phyloP scores from a whole-genome alignment of 2,888 invertebrate species.

The Eledona agricola region DNA sequence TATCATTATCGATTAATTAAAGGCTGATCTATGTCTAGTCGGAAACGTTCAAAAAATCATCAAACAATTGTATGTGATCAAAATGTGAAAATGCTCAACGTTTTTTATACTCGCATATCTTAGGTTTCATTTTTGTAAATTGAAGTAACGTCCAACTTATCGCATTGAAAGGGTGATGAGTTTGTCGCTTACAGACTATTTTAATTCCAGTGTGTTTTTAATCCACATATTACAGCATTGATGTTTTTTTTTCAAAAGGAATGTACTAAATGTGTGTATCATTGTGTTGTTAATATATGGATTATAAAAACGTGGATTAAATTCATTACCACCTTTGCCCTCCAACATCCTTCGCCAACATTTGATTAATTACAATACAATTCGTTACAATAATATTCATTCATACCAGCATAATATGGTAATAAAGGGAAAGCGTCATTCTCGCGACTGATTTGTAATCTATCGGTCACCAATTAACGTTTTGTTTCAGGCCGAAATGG shows the following conservation, averaged over 20 bases:
- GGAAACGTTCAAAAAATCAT: constrained; percentile 24
- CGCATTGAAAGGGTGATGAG: constrained; percentile 25
- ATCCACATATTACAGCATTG: constrained; percentile 59
- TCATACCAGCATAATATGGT: too few species aligned
- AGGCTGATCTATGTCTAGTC: constrained; percentile 45
- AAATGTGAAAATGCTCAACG: constrained; percentile 43
- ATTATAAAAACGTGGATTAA: constrained; percentile 52
- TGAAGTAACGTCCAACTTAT: constrained; percentile 33
- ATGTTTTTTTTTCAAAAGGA: constrained; percentile 45
- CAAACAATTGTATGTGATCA: constrained; percentile 36
- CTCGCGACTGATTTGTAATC: too few species aligned
- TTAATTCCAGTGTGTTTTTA: constrained; percentile 48
- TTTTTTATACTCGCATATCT: constrained; percentile 37
- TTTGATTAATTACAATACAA: too few species aligned
- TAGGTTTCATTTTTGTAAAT: constrained; percentile 28
- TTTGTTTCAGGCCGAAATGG: constrained; percentile 88
- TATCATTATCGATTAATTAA: constrained; percentile 30
- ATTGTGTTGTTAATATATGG: constrained; percentile 61
- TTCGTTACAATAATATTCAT: too few species aligned
- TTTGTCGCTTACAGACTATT: constrained; percentile 39
- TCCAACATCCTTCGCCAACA: constrained; percentile 14
- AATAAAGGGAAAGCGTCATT: too few species aligned
- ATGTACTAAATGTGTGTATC: constrained; percentile 50
- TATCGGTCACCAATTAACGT: too few species aligned
- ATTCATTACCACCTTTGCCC: constrained; percentile 22